Percentiles rank a stretch among this genome's conserved stretches.
phyloP scores from a whole-genome alignment of 2,113 vertebrate genomes.

The Mungos mungo region DNA sequence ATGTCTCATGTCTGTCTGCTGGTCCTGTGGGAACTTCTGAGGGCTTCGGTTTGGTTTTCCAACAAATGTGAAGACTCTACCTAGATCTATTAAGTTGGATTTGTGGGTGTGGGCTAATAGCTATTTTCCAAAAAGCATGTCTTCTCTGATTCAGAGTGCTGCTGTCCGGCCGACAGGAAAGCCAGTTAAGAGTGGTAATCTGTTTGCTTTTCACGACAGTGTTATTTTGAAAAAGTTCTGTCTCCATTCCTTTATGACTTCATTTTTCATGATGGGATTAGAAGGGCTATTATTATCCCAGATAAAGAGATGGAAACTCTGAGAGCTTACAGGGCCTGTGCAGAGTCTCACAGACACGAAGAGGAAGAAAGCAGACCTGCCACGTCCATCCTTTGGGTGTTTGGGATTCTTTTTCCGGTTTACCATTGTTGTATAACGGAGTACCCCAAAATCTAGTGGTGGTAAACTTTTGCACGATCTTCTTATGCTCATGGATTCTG shows the following conservation, averaged over 20 bases:
- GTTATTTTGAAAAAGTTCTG: not conserved
- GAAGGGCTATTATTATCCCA: not conserved
- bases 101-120: constrained; percentile 6
- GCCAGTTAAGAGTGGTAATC: not conserved
- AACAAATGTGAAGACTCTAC: not conserved
- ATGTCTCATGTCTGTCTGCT: not conserved
- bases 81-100: not conserved
- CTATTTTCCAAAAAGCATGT: not conserved
- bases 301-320: not conserved
- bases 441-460: not conserved
- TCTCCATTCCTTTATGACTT: not conserved
- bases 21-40: not conserved
- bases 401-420: not conserved
- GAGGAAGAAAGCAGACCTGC: not conserved
- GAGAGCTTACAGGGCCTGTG: not conserved
- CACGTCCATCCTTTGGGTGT: no score
- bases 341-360: no score
- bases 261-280: not conserved
- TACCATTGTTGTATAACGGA: not conserved
- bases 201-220: not conserved
- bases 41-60: not conserved
- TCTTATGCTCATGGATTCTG: not conserved
- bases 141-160: not conserved
- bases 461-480: not conserved
- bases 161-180: not conserved